Evolutionary conservation across 2,888 invertebrate species (phyloP), one percentile per base, ranked within the genome.

Genomic region (Chrysolina haemoptera): DNA sequence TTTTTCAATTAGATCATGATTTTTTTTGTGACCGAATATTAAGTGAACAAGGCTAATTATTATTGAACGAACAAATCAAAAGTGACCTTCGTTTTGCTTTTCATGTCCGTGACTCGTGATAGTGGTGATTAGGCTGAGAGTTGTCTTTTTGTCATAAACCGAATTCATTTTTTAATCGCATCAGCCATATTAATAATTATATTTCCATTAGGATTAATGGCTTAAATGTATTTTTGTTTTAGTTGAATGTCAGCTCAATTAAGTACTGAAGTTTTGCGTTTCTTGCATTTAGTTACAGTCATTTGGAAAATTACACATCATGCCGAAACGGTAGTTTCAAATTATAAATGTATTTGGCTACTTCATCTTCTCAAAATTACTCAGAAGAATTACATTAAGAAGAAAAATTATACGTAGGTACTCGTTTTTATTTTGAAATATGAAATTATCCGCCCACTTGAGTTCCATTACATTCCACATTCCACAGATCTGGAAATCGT

Each of bases 171-270:
- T 80, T 78, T 78, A 78, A 79, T 79, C 74, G 70, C 68, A 67
- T 63, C 74, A 71, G 63, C 72, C 63, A 73, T 76, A 78, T 76
- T 70, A 70, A 77, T 77, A 79, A 82, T 82, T 82, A 82, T 81
- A 81, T 71, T 80, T 74, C 76, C 82, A 82, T 82, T 81, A 81
- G 81, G 79, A 82, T 81, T 82, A 81, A 82, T 81, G 82, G 78
- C 76, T 79, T 81, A 80, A 81, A 79, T 81, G 78, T 80, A 79
- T 80, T 81, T 80, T 53, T 81, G 79, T 81, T 81, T 79, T 76
- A 79, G 78, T 80, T 78, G 80, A 81, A 79, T 82, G 78, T 73
- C 79, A 72, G 75, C 71, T 72, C 74, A 77, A 81, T 80, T 80
- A 80, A 71, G 74, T 71, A 75, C 75, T 73, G 69, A n/a, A 43